phyloP scores from a whole-genome alignment of 2,797 vertebrate species.

The Australoheros facetus region DNA sequence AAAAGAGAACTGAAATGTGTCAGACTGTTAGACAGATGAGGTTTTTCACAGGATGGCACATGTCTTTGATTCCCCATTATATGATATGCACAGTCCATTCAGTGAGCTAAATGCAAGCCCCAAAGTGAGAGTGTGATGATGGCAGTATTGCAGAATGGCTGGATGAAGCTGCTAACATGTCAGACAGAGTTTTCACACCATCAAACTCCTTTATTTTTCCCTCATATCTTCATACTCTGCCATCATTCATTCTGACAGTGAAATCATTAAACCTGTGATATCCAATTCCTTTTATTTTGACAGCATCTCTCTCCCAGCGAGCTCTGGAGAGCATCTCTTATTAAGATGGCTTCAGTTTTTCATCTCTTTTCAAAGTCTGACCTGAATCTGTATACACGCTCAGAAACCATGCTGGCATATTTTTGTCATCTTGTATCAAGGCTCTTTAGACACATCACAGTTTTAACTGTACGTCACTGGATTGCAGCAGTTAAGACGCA shows the following conservation, averaged over 20 bases:
- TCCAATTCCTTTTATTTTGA: slow-evolving; percentile 82
- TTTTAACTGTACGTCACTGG: slow-evolving; percentile 56
- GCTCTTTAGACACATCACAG: slow-evolving; percentile 69
- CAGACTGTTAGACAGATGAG: slow-evolving; percentile 68
- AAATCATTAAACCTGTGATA: slow-evolving; percentile 83
- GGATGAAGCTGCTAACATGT: slow-evolving; percentile 74
- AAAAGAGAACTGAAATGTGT: slow-evolving; percentile 63
- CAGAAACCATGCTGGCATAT: slow-evolving; percentile 61
- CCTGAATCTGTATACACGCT: slow-evolving; percentile 79
- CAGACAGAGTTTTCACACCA: slow-evolving; percentile 76
- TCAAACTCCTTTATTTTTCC: slow-evolving; percentile 69
- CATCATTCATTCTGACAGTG: slow-evolving; percentile 81
- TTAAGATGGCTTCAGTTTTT: slow-evolving; percentile 76
- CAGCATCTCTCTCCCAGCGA: slow-evolving; percentile 69
- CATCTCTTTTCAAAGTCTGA: slow-evolving; percentile 80
- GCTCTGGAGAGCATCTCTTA: slow-evolving; percentile 78
- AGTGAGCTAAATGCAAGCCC: slow-evolving; percentile 69
- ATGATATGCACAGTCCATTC: slow-evolving; percentile 70
- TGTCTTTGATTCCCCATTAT: slow-evolving; percentile 63
- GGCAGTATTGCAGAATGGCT: slow-evolving; percentile 63
- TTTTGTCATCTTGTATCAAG: slow-evolving; percentile 75
- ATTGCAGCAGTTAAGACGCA: slow-evolving; percentile 61
- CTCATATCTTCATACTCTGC: slow-evolving; percentile 72
- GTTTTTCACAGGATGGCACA: slow-evolving; percentile 62
- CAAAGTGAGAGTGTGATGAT: slow-evolving; percentile 68